Evolutionary conservation across 2,888 invertebrate species (phyloP).

Genomic region (Epinotia ramella): DNA sequence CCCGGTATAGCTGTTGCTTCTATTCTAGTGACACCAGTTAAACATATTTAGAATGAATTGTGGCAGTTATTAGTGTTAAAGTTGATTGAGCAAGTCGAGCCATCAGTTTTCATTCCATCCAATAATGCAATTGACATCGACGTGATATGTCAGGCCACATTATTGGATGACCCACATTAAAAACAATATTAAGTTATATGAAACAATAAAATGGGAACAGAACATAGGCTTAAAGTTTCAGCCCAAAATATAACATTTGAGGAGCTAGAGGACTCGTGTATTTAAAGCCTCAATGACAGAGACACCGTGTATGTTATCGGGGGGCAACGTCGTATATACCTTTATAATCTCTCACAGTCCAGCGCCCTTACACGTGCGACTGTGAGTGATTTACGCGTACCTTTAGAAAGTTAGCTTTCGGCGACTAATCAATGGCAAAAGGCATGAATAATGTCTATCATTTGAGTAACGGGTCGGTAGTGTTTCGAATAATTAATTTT

Average conservation of each 20-base stretch:
- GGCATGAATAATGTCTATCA: slow-evolving; percentile 65
- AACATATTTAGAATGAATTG: no score
- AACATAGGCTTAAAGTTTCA: neutral
- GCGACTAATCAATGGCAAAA: slow-evolving; percentile 62
- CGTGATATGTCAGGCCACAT: no score
- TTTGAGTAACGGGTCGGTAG: slow-evolving; percentile 62
- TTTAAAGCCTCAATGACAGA: neutral
- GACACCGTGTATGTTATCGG: neutral
- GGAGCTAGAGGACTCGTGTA: neutral
- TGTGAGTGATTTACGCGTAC: slow-evolving; percentile 48
- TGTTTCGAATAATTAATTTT: slow-evolving; percentile 79
- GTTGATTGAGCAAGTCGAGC: no score
- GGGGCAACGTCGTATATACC: slow-evolving; percentile 7
- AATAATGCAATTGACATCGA: no score
- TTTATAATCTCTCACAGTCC: slow-evolving; percentile 36
- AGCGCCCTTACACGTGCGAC: slow-evolving; percentile 30
- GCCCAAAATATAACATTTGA: neutral
- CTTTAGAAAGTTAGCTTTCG: slow-evolving; percentile 51
- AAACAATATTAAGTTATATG: no score
- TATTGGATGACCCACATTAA: no score
- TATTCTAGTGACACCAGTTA: no score
- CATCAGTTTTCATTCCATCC: no score
- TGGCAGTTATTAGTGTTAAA: no score
- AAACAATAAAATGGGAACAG: no score
- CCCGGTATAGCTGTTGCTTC: no score